Evolutionary conservation across 1,140 invertebrate genomes (phyloP).

Genomic region (Nomia melanderi): DNA sequence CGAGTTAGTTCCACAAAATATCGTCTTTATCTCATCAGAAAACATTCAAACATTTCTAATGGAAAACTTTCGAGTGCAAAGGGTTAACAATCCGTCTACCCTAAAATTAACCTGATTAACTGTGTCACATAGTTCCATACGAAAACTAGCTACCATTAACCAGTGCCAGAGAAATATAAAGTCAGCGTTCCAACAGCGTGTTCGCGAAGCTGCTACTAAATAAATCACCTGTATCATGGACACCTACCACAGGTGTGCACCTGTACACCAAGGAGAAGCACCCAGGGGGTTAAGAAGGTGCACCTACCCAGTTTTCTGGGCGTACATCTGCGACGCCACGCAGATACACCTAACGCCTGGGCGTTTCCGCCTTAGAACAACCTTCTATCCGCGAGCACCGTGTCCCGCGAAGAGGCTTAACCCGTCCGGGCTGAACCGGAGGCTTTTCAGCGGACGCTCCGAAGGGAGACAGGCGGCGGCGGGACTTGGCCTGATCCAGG

Average conservation of each 20-base stretch:
- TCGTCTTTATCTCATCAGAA: too few relatives aligned
- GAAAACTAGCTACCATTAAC: too few relatives aligned
- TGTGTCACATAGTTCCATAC: too few relatives aligned
- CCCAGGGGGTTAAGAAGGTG: constrained; percentile 28
- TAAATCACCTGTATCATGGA: background rate
- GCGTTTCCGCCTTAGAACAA: constrained; percentile 73
- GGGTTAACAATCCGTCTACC: too few relatives aligned
- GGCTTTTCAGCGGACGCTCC: background rate
- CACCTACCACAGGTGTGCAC: background rate
- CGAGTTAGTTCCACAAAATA: too few relatives aligned
- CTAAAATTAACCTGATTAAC: too few relatives aligned
- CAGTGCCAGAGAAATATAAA: too few relatives aligned
- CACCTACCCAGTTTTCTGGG: constrained; percentile 61
- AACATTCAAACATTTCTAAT: too few relatives aligned
- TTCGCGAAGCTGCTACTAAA: too few relatives aligned
- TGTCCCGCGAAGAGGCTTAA: background rate
- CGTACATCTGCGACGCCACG: constrained; percentile 65
- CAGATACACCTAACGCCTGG: constrained; percentile 70
- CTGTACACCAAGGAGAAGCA: background rate
- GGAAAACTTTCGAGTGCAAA: too few relatives aligned
- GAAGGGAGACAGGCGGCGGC: constrained; percentile 10
- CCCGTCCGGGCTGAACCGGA: background rate
- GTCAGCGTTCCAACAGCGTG: too few relatives aligned
- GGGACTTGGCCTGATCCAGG: constrained; percentile 3
- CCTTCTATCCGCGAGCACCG: constrained; percentile 39